Evolutionary conservation across 1,140 invertebrate genomes (phyloP).

Genomic region (Lysiphlebus fabarum): DNA sequence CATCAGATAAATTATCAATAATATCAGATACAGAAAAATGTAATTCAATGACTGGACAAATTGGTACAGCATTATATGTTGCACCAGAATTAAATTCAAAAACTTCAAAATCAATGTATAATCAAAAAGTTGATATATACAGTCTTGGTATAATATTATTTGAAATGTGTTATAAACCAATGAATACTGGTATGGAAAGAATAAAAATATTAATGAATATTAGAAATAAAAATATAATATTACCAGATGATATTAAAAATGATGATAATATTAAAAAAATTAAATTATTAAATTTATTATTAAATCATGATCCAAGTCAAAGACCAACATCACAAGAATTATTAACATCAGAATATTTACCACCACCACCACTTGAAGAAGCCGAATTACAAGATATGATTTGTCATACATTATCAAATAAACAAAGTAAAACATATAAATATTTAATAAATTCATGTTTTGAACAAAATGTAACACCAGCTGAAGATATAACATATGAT

Average conservation of each 20-base stretch:
- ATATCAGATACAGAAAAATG: constrained; percentile 42
- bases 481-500: constrained; percentile 75
- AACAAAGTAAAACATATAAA: constrained; percentile 78
- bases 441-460: constrained; percentile 70
- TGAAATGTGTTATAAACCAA: constrained; percentile 84
- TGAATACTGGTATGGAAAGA: constrained; percentile 86
- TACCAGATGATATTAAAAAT: constrained; percentile 65
- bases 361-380: constrained; percentile 75
- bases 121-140: constrained; percentile 95
- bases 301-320: constrained; percentile 79
- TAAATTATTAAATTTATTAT: constrained; percentile 63
- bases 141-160: constrained; percentile 88
- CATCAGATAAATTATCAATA: constrained; percentile 30
- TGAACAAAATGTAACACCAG: constrained; percentile 63
- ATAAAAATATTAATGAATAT: constrained; percentile 72
- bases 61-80: constrained; percentile 91
- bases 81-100: constrained; percentile 80
- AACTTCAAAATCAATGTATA: constrained; percentile 70
- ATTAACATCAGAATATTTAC: constrained; percentile 75
- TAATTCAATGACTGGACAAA: constrained; percentile 70
- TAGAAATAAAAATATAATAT: constrained; percentile 63
- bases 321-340: constrained; percentile 82
- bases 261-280: constrained; percentile 49
- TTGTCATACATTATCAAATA: constrained; percentile 72
- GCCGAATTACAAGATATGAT: constrained; percentile 75